Percentiles rank a stretch among this genome's conserved stretches.
Conservation (phyloP, 2,113 vertebrate species). For the Sarotherodon lohbergeri region DNA sequence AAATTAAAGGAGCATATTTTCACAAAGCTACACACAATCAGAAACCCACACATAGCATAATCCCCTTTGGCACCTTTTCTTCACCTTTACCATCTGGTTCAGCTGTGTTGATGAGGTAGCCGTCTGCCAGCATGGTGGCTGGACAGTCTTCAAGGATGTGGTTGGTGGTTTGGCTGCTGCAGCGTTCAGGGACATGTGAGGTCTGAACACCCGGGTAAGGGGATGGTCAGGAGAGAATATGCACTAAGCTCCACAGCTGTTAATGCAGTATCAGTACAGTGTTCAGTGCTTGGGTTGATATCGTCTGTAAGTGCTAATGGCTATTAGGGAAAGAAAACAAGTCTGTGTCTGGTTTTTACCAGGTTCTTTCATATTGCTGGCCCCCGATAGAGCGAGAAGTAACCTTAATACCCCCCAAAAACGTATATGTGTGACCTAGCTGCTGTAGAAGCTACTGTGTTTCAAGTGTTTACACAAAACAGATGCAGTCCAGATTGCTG, state of each 20-base stretch:
- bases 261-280: not conserved
- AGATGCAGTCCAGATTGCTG: not conserved
- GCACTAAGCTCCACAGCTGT: not conserved
- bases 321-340: not conserved
- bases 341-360: not conserved
- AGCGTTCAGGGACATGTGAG: not conserved
- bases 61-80: not conserved
- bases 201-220: not conserved
- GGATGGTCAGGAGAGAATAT: not conserved
- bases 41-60: not conserved
- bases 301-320: not conserved
- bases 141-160: conserved; percentile 28
- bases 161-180: not conserved
- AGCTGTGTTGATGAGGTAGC: conserved; percentile 16
- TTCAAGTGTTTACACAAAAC: not conserved
- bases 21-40: not conserved
- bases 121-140: conserved; percentile 2
- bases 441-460: fast-evolving
- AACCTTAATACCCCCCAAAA: not conserved
- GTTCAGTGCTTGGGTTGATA: not conserved
- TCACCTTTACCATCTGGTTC: conserved; percentile 44
- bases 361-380: not conserved
- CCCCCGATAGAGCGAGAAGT: not conserved
- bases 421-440: not conserved
- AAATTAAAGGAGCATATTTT: not conserved